phyloP scores from a whole-genome alignment of 1,140 invertebrate genomes.

The Plectrocnemia conspersa region DNA sequence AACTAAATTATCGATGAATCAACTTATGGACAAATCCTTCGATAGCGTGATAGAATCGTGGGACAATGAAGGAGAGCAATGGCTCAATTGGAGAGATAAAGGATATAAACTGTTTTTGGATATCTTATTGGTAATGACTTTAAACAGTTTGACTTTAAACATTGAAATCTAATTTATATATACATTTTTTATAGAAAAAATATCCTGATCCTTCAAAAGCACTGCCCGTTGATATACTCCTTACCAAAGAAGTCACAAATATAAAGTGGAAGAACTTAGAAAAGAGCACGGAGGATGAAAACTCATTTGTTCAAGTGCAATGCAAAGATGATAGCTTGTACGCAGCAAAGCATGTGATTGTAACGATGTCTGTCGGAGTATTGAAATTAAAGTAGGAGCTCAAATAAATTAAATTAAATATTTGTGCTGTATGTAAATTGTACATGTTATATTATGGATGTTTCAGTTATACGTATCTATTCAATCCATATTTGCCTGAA shows the following conservation, averaged over 20 bases:
- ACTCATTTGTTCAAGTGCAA: constrained; percentile 46
- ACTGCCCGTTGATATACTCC: constrained; percentile 42
- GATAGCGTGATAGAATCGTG: constrained; percentile 41
- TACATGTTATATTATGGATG: neutral
- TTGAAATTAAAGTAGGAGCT: constrained; percentile 54
- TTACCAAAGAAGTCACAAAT: constrained; percentile 46
- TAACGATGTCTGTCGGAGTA: constrained; percentile 65
- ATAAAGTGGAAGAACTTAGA: constrained; percentile 43
- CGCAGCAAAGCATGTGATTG: constrained; percentile 61
- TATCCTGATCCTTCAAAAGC: constrained; percentile 43
- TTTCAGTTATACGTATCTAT: constrained; percentile 51
- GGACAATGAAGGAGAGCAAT: constrained; percentile 43
- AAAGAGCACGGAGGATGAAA: constrained; percentile 33
- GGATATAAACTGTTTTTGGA: constrained; percentile 45
- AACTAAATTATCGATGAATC: constrained; percentile 21
- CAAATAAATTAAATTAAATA: neutral
- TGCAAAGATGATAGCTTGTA: constrained; percentile 58
- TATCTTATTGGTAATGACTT: constrained; percentile 41
- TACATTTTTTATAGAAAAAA: constrained; percentile 41
- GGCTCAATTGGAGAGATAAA: constrained; percentile 47
- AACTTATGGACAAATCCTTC: constrained; percentile 41
- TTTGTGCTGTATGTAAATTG: neutral
- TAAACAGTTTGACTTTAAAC: neutral
- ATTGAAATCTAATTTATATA: constrained; percentile 6
- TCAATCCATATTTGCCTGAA: constrained; percentile 57